A percentile compares a stretch with the other conserved stretches of the same genome.
Conservation (phyloP, 2,797 vertebrate genomes). For the Propithecus perrieri region DNA sequence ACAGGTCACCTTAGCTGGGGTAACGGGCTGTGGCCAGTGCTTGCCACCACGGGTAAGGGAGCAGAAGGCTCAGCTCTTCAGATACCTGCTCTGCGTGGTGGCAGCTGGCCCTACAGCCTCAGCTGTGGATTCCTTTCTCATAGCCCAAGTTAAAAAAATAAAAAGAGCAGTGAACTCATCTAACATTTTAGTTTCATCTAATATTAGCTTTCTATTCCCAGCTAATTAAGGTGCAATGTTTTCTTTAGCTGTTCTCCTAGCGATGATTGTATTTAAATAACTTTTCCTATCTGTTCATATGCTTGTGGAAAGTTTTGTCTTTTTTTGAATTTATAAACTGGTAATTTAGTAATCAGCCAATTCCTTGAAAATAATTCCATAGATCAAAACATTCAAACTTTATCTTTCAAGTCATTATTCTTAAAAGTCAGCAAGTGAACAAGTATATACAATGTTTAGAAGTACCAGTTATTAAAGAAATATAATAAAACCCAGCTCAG, state of each 20-base stretch:
- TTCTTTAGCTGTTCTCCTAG: slow-evolving; percentile 59
- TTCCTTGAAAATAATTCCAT: not conserved
- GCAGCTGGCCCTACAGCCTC: not conserved
- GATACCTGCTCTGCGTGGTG: accelerated
- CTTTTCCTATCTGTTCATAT: slow-evolving; percentile 33
- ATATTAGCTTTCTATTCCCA: slow-evolving; percentile 66
- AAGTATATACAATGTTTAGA: not conserved
- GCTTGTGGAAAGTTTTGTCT: slow-evolving; percentile 31
- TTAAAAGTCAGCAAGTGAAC: not conserved
- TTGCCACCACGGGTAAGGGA: not conserved
- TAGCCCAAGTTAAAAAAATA: slow-evolving; percentile 18
- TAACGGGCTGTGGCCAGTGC: not conserved
- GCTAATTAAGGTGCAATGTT: slow-evolving; percentile 60
- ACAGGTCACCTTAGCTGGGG: not conserved
- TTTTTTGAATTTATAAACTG: not conserved
- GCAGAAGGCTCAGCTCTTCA: not conserved
- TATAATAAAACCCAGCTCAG: not conserved
- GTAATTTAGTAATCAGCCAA: not conserved
- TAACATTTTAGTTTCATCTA: slow-evolving; percentile 58
- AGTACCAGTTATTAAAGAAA: slow-evolving; percentile 6
- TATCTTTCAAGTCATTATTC: slow-evolving; percentile 28
- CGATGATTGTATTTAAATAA: slow-evolving; percentile 56
- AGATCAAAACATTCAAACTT: not conserved
- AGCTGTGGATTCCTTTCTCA: not conserved
- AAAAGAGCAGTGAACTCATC: slow-evolving; percentile 58